phyloP scores from a whole-genome alignment of 2,113 vertebrate species.

The Mystacornis crossleyi region DNA sequence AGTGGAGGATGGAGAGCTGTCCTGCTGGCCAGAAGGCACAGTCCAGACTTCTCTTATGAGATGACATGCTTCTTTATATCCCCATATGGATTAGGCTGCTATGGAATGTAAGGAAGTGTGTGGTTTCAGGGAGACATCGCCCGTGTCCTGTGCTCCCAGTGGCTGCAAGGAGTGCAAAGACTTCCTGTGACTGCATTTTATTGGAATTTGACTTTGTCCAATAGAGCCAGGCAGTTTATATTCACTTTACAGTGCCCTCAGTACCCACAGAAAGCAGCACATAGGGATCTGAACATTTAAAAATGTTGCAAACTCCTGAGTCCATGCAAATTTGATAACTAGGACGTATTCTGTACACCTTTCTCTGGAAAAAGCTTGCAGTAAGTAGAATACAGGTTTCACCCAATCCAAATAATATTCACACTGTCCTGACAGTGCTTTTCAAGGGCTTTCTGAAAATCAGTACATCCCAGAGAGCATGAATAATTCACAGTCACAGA shows the following conservation, averaged over 20 bases:
- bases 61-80: conserved; percentile 99
- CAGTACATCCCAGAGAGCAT: neutral
- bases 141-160: neutral
- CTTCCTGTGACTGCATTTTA: neutral
- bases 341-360: neutral
- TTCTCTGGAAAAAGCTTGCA: neutral
- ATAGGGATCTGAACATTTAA: neutral
- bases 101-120: conserved; percentile 99
- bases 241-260: neutral
- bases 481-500: neutral
- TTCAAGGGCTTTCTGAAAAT: neutral
- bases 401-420: neutral
- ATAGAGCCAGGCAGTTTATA: neutral
- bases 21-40: neutral
- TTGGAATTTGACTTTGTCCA: neutral
- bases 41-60: conserved; percentile 67
- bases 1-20: neutral
- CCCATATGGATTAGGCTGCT: conserved; percentile 93
- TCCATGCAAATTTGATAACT: neutral
- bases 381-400: neutral
- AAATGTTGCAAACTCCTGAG: neutral
- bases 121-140: conserved; percentile 81
- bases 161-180: neutral
- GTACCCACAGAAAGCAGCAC: neutral
- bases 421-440: neutral